Evolutionary conservation across 2,113 vertebrate genomes (phyloP).

Genomic region (Coreoperca whiteheadi): DNA sequence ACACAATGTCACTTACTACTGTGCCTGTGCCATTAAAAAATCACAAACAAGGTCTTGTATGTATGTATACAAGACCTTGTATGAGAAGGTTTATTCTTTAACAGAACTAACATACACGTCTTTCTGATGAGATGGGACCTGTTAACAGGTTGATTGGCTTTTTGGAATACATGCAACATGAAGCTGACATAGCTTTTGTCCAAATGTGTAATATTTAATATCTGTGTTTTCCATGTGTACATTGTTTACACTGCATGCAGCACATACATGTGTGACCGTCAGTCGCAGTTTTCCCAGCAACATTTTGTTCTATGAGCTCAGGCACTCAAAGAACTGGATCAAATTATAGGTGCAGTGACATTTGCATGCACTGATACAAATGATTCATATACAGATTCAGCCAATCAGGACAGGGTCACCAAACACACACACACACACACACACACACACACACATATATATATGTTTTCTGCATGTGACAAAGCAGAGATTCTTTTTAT

Average conservation of each 20-base stretch:
- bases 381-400: conserved; percentile 15
- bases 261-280: neutral
- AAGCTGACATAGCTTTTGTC: conserved; percentile 1
- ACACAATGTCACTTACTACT: conserved; percentile 56
- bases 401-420: neutral
- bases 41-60: conserved; percentile 32
- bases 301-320: neutral
- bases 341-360: conserved; percentile 24
- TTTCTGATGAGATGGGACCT: conserved; percentile 6
- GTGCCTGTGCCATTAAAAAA: conserved; percentile 58
- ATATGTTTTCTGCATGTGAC: no score
- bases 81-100: conserved; percentile 34
- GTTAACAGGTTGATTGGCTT: neutral
- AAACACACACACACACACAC: neutral
- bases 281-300: neutral
- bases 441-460: no score
- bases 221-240: neutral
- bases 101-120: neutral
- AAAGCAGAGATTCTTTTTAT: neutral
- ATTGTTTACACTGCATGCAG: neutral
- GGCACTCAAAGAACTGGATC: neutral
- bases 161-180: neutral
- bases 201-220: neutral
- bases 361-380: conserved; percentile 18
- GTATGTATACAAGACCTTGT: conserved; percentile 12